Base-by-base conservation (phyloP, 2,888 invertebrate genomes). In the Coleophora flavipennella region DNA sequence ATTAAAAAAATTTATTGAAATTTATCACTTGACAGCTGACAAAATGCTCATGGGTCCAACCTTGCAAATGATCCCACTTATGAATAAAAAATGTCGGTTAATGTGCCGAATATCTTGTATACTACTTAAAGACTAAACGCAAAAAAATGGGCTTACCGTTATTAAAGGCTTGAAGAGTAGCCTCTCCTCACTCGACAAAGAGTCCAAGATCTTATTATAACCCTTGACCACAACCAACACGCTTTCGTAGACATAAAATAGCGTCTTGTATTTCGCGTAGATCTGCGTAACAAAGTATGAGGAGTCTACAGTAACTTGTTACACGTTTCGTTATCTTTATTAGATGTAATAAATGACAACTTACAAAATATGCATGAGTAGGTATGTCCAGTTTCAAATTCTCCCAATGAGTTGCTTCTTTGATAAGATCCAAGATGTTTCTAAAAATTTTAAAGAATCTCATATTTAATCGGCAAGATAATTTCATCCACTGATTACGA, bases 91-190 rank as follows among this genome's bases (percentile, higher is more conserved):
- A n/a, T n/a, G n/a, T n/a, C n/a, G n/a, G n/a, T n/a, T n/a, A n/a
- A n/a, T n/a, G n/a, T n/a, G n/a, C n/a, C n/a, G n/a, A n/a, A n/a
- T n/a, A n/a, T n/a, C n/a, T n/a, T n/a, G n/a, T n/a, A n/a, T n/a
- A n/a, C n/a, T n/a, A n/a, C n/a, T n/a, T n/a, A n/a, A n/a, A n/a
- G n/a, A n/a, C n/a, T n/a, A n/a, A n/a, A n/a, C n/a, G n/a, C n/a
- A n/a, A n/a, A n/a, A n/a, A n/a, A n/a, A n/a, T n/a, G 35, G 35
- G 71, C 77, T 74, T 62, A 84, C 86, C 13, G 75, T 74, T 32
- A 92, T 92, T 38, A 95, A 66, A 8, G 93, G 92, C 42, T 88
- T 89, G 73, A 96, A 96, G 2, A 96, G 77, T 33, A 89, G 71
- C 26, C 92, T 83, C 61, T 96, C 96, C 34, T 92, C 90, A 2